A percentile compares a stretch with the other conserved stretches of the same genome.
Conservation (phyloP, 2,797 vertebrate species). For the Chrosomus eos region DNA sequence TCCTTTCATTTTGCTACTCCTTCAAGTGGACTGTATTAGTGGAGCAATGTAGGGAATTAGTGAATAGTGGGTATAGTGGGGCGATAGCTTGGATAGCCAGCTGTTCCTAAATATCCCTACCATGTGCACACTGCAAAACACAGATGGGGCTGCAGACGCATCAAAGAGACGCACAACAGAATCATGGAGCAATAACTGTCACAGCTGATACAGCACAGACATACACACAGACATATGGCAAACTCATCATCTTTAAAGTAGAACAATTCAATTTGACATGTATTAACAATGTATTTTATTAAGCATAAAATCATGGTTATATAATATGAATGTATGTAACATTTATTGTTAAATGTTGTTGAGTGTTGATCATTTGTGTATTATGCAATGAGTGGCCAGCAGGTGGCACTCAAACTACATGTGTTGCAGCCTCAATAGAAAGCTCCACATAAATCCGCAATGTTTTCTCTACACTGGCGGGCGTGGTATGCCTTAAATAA, state of each 20-base stretch:
- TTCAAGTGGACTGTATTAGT: too few species aligned
- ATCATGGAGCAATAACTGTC: conserved; percentile 29
- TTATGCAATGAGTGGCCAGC: background rate
- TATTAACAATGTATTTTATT: background rate
- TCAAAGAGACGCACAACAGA: conserved; percentile 20
- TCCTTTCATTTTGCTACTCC: too few species aligned
- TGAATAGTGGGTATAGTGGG: too few species aligned
- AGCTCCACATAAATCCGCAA: background rate
- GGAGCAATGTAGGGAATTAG: too few species aligned
- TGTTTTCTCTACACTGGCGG: background rate
- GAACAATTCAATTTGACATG: background rate
- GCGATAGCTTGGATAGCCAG: background rate
- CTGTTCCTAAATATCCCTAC: conserved; percentile 18
- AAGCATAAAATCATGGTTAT: background rate
- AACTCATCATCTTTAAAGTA: background rate
- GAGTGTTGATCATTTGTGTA: background rate
- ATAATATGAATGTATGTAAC: background rate
- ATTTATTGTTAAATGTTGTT: background rate
- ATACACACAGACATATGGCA: background rate
- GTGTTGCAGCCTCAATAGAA: background rate
- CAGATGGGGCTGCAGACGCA: conserved; percentile 3
- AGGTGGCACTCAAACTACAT: conserved; percentile 21
- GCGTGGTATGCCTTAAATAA: background rate
- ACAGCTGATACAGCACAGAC: background rate
- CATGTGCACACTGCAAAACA: conserved; percentile 11